Evolutionary conservation across 2,113 vertebrate species (phyloP), one percentile per base, ranked within the genome.

Genomic region (Polyodon spathula): DNA sequence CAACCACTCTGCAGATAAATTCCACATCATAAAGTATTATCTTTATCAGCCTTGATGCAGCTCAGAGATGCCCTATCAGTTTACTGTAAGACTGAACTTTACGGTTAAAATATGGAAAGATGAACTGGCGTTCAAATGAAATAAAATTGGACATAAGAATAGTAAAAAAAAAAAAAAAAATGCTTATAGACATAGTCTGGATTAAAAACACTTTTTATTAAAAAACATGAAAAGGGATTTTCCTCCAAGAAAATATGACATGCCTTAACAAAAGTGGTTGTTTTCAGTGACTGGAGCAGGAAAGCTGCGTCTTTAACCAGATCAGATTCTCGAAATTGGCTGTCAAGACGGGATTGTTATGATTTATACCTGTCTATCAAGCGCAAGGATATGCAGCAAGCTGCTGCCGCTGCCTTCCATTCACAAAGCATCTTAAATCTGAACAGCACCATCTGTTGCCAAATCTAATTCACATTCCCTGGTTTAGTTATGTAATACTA

Each of bases 291-390:
- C 75, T 16, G 56, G 72, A 81, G 81, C 72, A 69, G 80, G 82
- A 86, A 83, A 91, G 87, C 86, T 84, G 74, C 80, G 92, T 96
- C 92, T 97, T 95, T 97, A 97, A 97, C 90, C 92, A 97, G 93
- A 97, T 97, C 94, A 97, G 93, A 96, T 96, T 93, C 91, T 92
- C 66, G 83, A 95, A 97, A 98, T 97, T 96, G 94, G 89, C 94
- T 98, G 94, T 97, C 95, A 97, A 87, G 89, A 87, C 85, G 67
- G 93, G 90, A 93, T 88, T 89, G 94, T 85, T 82, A 86, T 94
- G 93, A 97, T 95, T 96, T 97, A 95, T 93, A 92, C 92, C 88
- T 88, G 86, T 97, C 94, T 89, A 95, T 98, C 94, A 97, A 84
- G 73, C 40, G 52, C 71, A 67, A 57, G 81, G 73, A 71, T 65